phyloP scores from a whole-genome alignment of 2,797 vertebrate species.

The Salmo trutta region DNA sequence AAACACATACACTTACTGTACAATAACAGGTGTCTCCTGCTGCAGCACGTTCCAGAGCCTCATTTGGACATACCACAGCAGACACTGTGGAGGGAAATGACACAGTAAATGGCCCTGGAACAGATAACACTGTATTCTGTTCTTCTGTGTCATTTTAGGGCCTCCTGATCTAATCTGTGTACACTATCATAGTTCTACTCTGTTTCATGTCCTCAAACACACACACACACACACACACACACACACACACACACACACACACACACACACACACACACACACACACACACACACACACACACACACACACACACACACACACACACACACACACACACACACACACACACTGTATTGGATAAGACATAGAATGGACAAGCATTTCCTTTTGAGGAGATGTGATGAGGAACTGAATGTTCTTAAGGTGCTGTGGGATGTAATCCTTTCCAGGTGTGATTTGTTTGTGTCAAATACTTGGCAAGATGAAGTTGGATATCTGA shows the following conservation, averaged over 20 bases:
- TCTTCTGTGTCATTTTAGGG: not conserved
- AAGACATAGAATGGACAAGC: not conserved
- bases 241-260: not conserved
- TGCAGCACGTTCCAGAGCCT: constrained; percentile 46
- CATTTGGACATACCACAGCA: constrained; percentile 1
- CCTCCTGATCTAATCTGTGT: constrained; percentile 10
- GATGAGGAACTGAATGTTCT: not conserved
- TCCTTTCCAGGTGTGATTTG: constrained; percentile 33
- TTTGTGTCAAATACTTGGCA: constrained; percentile 20
- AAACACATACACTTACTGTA: too few species aligned
- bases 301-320: too few species aligned
- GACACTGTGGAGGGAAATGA: constrained; percentile 18
- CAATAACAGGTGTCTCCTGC: constrained; percentile 46
- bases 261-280: too few species aligned
- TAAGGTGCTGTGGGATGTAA: not conserved
- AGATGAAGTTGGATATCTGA: not conserved
- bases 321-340: too few species aligned
- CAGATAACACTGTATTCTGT: constrained; percentile 17
- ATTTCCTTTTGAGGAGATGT: not conserved
- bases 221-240: too few species aligned
- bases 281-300: too few species aligned
- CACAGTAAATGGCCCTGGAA: constrained; percentile 21
- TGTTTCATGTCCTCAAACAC: not conserved
- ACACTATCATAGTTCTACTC: not conserved
- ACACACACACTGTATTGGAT: not conserved